These are phyloP conservation scores for Agrypnus murinus DNA, from an alignment of 2,888 invertebrate genomes.

Conservation along the genomic window DNA sequence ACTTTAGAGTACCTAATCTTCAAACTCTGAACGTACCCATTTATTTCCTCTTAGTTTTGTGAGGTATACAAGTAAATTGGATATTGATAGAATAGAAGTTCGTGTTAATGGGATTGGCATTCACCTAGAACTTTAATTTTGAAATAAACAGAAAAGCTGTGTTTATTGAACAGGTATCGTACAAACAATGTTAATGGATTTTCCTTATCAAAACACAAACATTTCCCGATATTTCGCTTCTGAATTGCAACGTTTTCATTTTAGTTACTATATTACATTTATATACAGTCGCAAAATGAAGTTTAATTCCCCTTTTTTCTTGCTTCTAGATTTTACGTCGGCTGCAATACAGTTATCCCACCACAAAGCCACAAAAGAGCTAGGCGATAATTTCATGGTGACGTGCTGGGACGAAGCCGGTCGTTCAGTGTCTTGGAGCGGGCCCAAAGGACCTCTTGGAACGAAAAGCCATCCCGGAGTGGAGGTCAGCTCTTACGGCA, in stretches of 20 bases:
- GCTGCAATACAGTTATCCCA: conserved; percentile 40
- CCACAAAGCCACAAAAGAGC: conserved; percentile 44
- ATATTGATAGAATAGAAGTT: conserved; percentile 37
- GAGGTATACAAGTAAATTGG: conserved; percentile 28
- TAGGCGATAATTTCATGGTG: conserved; percentile 59
- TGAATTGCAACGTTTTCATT: too few species aligned
- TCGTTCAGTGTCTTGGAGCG: conserved; percentile 58
- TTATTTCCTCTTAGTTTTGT: conserved; percentile 42
- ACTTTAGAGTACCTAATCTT: conserved; percentile 44
- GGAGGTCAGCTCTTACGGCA: conserved; percentile 60
- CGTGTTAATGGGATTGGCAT: conserved; percentile 25
- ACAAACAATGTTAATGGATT: too few species aligned
- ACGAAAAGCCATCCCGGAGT: conserved; percentile 61
- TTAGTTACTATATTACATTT: too few species aligned
- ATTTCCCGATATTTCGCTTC: too few species aligned
- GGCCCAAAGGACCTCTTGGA: conserved; percentile 59
- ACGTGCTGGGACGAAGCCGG: conserved; percentile 59
- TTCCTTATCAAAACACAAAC: too few species aligned
- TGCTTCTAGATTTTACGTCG: conserved; percentile 38
- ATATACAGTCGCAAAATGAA: too few species aligned
- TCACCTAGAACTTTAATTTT: conserved; percentile 29
- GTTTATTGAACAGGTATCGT: too few species aligned
- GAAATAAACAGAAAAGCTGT: not conserved
- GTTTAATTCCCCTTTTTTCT: not conserved
- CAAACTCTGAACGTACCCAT: conserved; percentile 44